These are phyloP conservation scores for Rhodinocichla rosea DNA, from an alignment of 2,113 vertebrate species.

Conservation along the genomic window DNA sequence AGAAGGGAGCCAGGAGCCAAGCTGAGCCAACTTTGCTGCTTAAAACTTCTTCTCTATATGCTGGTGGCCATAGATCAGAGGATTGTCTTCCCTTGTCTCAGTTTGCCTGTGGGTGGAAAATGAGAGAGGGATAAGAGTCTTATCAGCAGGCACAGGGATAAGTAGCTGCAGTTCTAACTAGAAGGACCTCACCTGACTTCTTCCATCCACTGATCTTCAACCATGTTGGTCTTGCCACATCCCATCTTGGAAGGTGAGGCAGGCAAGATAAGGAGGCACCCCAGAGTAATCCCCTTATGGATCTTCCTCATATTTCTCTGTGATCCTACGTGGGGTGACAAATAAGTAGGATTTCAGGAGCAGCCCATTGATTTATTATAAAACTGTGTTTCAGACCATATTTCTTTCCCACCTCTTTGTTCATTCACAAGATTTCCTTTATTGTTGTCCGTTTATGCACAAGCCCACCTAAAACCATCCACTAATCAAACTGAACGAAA, in stretches of 20 bases:
- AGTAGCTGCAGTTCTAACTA: neutral
- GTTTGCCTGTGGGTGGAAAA: neutral
- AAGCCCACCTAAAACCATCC: neutral
- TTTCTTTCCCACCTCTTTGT: neutral
- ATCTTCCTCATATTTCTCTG: neutral
- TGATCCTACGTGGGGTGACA: neutral
- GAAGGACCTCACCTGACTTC: neutral
- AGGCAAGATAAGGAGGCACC: neutral
- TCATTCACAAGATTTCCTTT: neutral
- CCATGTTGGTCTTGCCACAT: neutral
- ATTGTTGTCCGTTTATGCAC: neutral
- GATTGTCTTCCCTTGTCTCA: neutral
- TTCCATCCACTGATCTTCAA: neutral
- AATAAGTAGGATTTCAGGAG: neutral
- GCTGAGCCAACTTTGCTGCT: neutral
- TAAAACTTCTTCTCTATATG: neutral
- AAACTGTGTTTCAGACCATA: neutral
- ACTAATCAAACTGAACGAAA: neutral
- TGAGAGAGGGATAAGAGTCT: neutral
- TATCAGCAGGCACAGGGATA: neutral
- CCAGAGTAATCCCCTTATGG: neutral
- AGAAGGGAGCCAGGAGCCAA: neutral
- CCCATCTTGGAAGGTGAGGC: neutral
- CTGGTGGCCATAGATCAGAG: neutral
- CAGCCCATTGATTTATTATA: neutral